Base-by-base conservation (phyloP, 1,140 invertebrate species). In the Dermatophagoides farinae region DNA sequence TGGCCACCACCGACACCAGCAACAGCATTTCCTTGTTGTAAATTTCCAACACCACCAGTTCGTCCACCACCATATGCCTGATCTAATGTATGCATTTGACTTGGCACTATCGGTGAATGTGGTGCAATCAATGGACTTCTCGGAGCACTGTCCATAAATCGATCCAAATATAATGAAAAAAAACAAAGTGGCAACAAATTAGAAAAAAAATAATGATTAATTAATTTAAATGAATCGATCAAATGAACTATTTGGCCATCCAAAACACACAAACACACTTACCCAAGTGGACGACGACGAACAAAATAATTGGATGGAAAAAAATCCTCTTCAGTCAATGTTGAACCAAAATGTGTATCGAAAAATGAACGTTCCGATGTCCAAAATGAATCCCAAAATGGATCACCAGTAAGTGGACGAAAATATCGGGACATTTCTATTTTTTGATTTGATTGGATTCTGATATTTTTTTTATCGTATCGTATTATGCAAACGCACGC, bases 341-440 rank as follows among this genome's bases (percentile, higher is more conserved):
- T 63, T 12, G 62, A 53, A 14, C 66, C 68, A 51, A 69, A 69
- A 58, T 66, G 61, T 57, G 68, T 64, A 31, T 68, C 68, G 16
- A 64, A 62, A 6, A 67, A 47, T 11, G 20, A 22, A 44, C 53
- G 53, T 20, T 55, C 53, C 38, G 53, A 44, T 37, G 53, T 18
- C 23, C 23, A 55, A 31, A 31, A 31, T 23, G 25, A 25, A 25
- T 55, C 53, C 53, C 53, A 55, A 25, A 55, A 55, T 39, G 53
- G 53, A 25, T 55, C 53, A 23, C 53, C 53, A 23, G 53, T 39
- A 1, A 55, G 5, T n/a, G 53, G 53, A 16, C 53, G 53, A 44
- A 55, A 55, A 23, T 25, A 55, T 37, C 53, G 5, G 2, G 53
- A 55, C 53, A 55, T 55, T 2, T 5, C 16, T 39, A 16, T 39